Percentiles rank a stretch among this genome's conserved stretches.
phyloP scores from a whole-genome alignment of 2,113 vertebrate genomes.

The Ahaetulla prasina region DNA sequence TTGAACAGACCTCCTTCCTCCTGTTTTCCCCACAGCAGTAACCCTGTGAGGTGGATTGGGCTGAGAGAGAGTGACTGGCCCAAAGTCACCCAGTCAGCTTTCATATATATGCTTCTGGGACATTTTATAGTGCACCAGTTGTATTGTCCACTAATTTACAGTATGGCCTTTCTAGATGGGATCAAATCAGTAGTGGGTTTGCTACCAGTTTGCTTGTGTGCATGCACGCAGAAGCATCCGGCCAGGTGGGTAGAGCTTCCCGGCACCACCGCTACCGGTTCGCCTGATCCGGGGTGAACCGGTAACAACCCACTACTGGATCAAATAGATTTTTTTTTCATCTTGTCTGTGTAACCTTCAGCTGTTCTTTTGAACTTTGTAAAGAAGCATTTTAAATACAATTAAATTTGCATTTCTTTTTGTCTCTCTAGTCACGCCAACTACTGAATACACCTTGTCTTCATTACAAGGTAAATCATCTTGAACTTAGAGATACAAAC shows the following conservation, averaged over 20 bases:
- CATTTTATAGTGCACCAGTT: not conserved
- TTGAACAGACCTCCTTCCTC: not conserved
- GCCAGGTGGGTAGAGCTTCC: no score
- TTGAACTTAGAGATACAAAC: not conserved
- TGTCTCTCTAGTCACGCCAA: conserved; percentile 54
- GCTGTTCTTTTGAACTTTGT: conserved; percentile 20
- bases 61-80: not conserved
- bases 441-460: conserved; percentile 52
- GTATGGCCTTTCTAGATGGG: not conserved
- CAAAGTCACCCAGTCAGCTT: no score
- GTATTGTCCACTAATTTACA: not conserved
- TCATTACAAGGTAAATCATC: conserved; percentile 58
- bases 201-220: no score
- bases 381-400: conserved; percentile 20
- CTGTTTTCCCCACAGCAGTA: not conserved
- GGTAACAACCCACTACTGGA: no score
- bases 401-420: conserved; percentile 47
- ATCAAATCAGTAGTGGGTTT: not conserved
- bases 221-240: no score
- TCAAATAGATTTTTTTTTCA: not conserved
- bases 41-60: not conserved
- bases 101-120: not conserved
- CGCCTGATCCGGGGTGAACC: no score
- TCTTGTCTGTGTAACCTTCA: conserved; percentile 11
- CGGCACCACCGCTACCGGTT: no score